Conservation (phyloP, 2,797 vertebrate species). For the Microctenopoma lineatum region DNA sequence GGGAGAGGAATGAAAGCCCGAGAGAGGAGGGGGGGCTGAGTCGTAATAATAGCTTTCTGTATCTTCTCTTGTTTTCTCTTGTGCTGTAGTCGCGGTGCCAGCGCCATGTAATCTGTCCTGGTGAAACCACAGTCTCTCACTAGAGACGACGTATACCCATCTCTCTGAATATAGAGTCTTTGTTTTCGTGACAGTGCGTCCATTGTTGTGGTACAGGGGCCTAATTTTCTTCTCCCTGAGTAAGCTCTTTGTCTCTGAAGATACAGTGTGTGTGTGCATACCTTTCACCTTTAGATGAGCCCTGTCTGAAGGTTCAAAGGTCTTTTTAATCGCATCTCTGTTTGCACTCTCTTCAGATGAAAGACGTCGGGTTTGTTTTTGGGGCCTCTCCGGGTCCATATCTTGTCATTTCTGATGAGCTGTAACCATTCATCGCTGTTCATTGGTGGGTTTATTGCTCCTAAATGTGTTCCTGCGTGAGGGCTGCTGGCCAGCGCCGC, state of each 20-base stretch:
- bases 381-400: conserved; percentile 21
- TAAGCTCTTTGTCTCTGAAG: conserved; percentile 33
- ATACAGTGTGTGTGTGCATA: neutral
- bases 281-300: conserved; percentile 21
- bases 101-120: conserved; percentile 44
- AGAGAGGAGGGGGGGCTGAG: conserved; percentile 26
- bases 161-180: conserved; percentile 12
- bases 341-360: conserved; percentile 35
- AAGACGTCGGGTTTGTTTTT: conserved; percentile 47
- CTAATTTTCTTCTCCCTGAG: conserved; percentile 25
- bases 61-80: conserved; percentile 25
- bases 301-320: conserved; percentile 33
- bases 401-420: conserved; percentile 56
- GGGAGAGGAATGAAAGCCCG: conserved; percentile 62
- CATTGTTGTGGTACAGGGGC: conserved; percentile 38
- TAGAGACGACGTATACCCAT: conserved; percentile 37
- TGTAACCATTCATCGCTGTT: conserved; percentile 49
- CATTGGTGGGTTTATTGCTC: conserved; percentile 60
- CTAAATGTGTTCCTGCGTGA: conserved; percentile 42
- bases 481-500: conserved; percentile 38
- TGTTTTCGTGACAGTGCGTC: conserved; percentile 17
- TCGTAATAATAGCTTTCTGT: conserved; percentile 60
- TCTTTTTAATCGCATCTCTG: conserved; percentile 36
- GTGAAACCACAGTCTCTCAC: conserved; percentile 41
- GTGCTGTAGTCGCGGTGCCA: conserved; percentile 21